These are phyloP conservation scores for Stictonetta naevosa DNA, from an alignment of 2,113 vertebrate species.

Conservation along the genomic window DNA sequence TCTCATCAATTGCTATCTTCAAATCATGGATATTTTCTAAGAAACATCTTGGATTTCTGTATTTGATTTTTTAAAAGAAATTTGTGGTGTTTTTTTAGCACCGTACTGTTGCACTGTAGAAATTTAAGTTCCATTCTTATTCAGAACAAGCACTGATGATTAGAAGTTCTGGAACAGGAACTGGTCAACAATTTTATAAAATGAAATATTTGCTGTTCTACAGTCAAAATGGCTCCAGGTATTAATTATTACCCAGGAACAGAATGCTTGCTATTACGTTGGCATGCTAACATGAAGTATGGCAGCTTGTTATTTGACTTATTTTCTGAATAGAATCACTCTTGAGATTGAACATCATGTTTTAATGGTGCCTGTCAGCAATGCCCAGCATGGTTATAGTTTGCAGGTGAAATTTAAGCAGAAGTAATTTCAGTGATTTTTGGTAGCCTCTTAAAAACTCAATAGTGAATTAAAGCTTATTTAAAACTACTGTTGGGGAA, in stretches of 20 bases:
- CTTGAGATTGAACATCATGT: neutral
- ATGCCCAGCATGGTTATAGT: neutral
- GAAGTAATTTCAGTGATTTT: neutral
- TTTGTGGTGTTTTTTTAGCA: neutral
- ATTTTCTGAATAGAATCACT: neutral
- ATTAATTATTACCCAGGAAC: neutral
- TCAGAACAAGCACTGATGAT: neutral
- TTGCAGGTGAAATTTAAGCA: neutral
- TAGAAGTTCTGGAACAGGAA: neutral
- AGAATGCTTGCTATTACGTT: neutral
- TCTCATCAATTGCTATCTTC: neutral
- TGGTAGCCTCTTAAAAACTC: neutral
- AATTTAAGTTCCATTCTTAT: neutral
- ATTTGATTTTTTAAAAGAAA: neutral
- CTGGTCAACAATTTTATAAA: neutral
- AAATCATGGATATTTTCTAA: neutral
- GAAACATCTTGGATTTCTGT: neutral
- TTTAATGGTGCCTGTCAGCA: neutral
- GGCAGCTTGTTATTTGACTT: neutral
- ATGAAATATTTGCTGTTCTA: neutral
- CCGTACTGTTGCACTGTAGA: neutral
- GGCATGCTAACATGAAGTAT: neutral
- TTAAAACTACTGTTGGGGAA: neutral
- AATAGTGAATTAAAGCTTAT: neutral
- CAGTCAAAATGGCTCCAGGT: neutral